A percentile compares a stretch with the other conserved stretches of the same genome.
Evolutionary conservation across 2,888 invertebrate species (phyloP).

Genomic region (Desoria tigrina): DNA sequence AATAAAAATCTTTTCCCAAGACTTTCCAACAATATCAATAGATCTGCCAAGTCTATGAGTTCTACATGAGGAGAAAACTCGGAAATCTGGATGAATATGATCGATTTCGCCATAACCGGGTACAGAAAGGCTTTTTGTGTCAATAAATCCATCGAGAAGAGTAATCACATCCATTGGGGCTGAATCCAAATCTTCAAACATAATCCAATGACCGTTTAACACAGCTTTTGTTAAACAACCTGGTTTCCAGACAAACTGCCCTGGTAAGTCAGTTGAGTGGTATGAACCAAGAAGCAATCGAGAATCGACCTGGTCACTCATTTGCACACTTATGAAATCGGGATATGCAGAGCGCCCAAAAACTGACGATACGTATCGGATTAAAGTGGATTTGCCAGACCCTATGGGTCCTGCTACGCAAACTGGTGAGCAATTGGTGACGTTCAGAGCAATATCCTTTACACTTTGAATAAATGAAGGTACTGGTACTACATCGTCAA

Average conservation of each 20-base stretch:
- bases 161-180: slow-evolving; percentile 92
- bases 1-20: slow-evolving; percentile 77
- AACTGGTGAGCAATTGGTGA: slow-evolving; percentile 56
- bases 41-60: slow-evolving; percentile 23
- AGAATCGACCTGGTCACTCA: slow-evolving; percentile 96
- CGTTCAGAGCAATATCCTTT: slow-evolving; percentile 31
- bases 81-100: slow-evolving; percentile 79
- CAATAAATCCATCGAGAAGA: slow-evolving; percentile 78
- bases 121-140: slow-evolving; percentile 77
- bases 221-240: slow-evolving; percentile 79
- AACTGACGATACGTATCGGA: slow-evolving; percentile 74
- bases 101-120: slow-evolving; percentile 86
- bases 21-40: slow-evolving; percentile 66
- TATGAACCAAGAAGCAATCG: slow-evolving; percentile 92
- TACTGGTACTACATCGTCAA: slow-evolving; percentile 26
- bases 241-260: slow-evolving; percentile 95
- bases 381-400: slow-evolving; percentile 88
- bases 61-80: slow-evolving; percentile 77
- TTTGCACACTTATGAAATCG: slow-evolving; percentile 79
- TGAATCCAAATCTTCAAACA: slow-evolving; percentile 92
- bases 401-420: slow-evolving; percentile 87
- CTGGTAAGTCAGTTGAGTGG: slow-evolving; percentile 92
- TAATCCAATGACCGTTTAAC: slow-evolving; percentile 72
- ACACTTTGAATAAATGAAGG: slow-evolving; percentile 30
- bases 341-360: slow-evolving; percentile 56